Evolutionary conservation across 2,888 invertebrate species (phyloP), one percentile per base, ranked within the genome.

Genomic region (Drosophila multiciliata): DNA sequence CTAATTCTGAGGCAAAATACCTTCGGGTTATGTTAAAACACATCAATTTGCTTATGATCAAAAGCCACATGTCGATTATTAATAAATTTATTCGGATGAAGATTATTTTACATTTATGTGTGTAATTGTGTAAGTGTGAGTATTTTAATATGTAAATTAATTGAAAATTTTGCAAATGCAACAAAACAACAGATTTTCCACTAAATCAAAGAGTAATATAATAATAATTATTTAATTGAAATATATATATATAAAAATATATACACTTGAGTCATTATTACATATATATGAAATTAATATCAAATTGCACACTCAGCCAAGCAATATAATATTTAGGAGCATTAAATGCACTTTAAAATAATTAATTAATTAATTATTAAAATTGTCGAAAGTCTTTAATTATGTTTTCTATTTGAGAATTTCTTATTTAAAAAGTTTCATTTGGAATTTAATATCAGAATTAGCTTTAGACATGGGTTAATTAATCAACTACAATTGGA

Each of bases 101-200:
- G 17, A 12, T 3, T 8, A n/a, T 52, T 17, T 35, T 8, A 29
- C 50, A n/a, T 50, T 26, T 17, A 35, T 29, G 8, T 50, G 15
- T 11, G n/a, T 17, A 15, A 26, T 3, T 20, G 17, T 8, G n/a
- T 17, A 15, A 26, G 5, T 20, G 17, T 8, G 7, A 35, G 12
- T 40, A 64, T 52, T 52, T 64, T 12, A 52, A 65, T 52, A 35
- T 35, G 8, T 11, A 48, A n/a, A 8, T 8, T 7, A 26, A 58
- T 58, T 17, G 11, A 4, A 29, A 26, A 23, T 26, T 29, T 33
- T 23, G 23, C 45, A 23, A 45, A 45, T 23, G 23, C 45, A 15
- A 45, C 15, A 45, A 20, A 45, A 45, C 45, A 45, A 45, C 1
- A 8, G 8, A 45, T 8, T 8, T 45, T 45, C 45, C 23, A 45